Base-by-base conservation (phyloP, 2,888 invertebrate species). In the Drosophila phalerata region DNA sequence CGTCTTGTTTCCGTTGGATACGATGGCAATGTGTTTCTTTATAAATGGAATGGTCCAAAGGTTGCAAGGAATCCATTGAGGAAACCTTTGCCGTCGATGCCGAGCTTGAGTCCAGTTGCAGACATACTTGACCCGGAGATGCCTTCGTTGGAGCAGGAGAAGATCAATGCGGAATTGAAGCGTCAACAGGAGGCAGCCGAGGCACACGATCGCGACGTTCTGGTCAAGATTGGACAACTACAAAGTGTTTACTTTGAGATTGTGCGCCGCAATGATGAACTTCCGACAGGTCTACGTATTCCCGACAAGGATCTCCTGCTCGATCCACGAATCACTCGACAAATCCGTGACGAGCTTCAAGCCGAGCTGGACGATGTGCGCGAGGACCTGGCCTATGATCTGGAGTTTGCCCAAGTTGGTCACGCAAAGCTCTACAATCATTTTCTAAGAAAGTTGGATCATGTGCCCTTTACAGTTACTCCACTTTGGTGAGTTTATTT, bases 11-110 rank as follows among this genome's bases (percentile, higher is more conserved):
- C 95, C 0, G 94, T 95, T 81, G 97, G 97, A 0, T 88, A 93
- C 17, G 97, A 97, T 91, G 96, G 97, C 5, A 97, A 97, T 88
- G 93, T 97, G 55, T 97, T 97, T 89, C 94, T 95, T 0, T 97
- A 94, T 83, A 83, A 90, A 1, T 94, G 95, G 84, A 93, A 94
- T 71, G 89, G 91, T 0, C 89, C 90, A 0, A 66, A 61, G 45
- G 30, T 81, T 0, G 32, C 28, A 0, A 57, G 49, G 1, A 61
- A 53, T 30, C n/a, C 42, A 0, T 30, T 55, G 0, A 42, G 48
- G 5, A 63, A 61, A 4, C 19, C 13, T 0, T 13, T 62, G 11
- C 51, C 76, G 0, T 42, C 65, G 0, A 45, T 79, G 60, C 89
- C 86, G 11, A 47, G 11, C 5, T 53, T 66, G 0, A 10, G 1